Base-by-base conservation (phyloP, 2,888 invertebrate genomes). In the Barypeithes pellucidus region DNA sequence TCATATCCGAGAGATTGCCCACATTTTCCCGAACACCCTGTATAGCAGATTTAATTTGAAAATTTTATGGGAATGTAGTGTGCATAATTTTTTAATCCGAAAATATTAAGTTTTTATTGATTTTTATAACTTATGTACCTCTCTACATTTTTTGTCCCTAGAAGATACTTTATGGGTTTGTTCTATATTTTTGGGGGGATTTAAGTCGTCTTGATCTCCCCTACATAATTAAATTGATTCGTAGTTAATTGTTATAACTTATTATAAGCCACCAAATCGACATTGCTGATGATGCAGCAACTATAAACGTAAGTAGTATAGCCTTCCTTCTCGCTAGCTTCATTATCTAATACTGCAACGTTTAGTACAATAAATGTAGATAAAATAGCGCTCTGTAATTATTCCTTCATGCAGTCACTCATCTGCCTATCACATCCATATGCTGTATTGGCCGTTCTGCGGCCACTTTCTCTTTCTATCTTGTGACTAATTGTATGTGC, bases 311-410 rank as follows among this genome's bases (percentile, higher is more conserved):
- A 54, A 33, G 24, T 14, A 29, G n/a, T 16, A 11, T 29, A 33
- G 16, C n/a, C 0, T 24, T 33, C 33, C 33, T 33, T 33, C 41
- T 52, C 39, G 20, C 33, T 62, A 22, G 33, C 47, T 80, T 77
- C 78, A 80, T 80, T 79, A 80, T 80, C 79, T 78, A 78, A 76
- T 75, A 72, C 54, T 57, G 54, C 33, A 57, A 62, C 72, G 62
- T 62, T 72, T 72, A 62, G 43, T 67, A 66, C 82, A 83, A 82
- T 83, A 82, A 80, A 82, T 82, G 79, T 81, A 81, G 81, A 77
- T 80, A 81, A 83, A 80, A 80, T 77, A 81, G 82, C 83, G 83
- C 82, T 81, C 84, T 84, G 82, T 85, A 85, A 85, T 85, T 85
- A 85, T 84, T 83, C 80, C 83, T 83, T 84, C 84, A 84, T 80